Evolutionary conservation across 2,797 vertebrate species (phyloP).

Genomic region (Fistularia tabacaria): DNA sequence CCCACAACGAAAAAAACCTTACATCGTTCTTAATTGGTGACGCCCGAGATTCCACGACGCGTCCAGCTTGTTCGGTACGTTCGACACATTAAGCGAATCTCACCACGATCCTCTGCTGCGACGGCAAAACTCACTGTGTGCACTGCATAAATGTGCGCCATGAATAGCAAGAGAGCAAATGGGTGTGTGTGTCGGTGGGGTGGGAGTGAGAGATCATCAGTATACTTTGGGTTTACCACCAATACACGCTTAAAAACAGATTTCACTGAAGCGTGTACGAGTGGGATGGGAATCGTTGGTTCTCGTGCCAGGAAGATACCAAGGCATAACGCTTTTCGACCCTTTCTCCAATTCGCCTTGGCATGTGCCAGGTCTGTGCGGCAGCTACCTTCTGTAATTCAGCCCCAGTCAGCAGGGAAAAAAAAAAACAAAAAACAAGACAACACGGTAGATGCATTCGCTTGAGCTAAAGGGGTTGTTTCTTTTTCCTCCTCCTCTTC

Average conservation of each 20-base stretch:
- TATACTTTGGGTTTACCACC: constrained; percentile 45
- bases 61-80: constrained; percentile 26
- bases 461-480: constrained; percentile 5
- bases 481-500: constrained; percentile 14
- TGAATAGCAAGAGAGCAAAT: constrained; percentile 49
- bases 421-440: constrained; percentile 37
- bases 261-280: constrained; percentile 4
- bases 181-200: neutral
- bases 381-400: constrained; percentile 33
- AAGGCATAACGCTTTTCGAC: constrained; percentile 7
- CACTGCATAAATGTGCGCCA: constrained; percentile 40
- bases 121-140: constrained; percentile 50
- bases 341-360: constrained; percentile 11
- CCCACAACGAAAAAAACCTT: constrained; percentile 10
- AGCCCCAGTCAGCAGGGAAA: constrained; percentile 36
- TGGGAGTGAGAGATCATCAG: constrained; percentile 28
- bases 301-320: constrained; percentile 14
- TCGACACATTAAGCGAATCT: constrained; percentile 47
- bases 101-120: constrained; percentile 47
- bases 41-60: constrained; percentile 37
- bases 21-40: constrained; percentile 52
- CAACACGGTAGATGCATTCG: constrained; percentile 25
- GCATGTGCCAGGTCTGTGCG: constrained; percentile 15
- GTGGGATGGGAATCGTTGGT: constrained; percentile 5
- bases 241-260: constrained; percentile 33